Conservation (phyloP, 2,797 vertebrate genomes). For the Danio choprae region DNA sequence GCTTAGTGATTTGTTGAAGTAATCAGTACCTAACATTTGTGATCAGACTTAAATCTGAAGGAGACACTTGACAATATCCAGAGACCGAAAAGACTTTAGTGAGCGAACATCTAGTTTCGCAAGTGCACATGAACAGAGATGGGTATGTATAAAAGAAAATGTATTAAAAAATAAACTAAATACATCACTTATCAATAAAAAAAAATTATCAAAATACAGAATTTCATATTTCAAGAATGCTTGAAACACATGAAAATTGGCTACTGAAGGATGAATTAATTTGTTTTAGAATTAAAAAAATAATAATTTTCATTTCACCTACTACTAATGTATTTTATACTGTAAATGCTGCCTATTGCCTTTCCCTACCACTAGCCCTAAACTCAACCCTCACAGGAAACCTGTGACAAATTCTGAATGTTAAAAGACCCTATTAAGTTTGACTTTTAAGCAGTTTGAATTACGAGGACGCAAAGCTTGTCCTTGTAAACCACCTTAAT, state of each 20-base stretch:
- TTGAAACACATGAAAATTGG: background rate
- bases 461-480: too few species aligned
- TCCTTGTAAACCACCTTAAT: too few species aligned
- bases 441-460: too few species aligned
- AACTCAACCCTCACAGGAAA: too few species aligned
- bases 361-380: too few species aligned
- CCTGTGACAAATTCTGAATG: too few species aligned
- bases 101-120: background rate
- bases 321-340: too few species aligned
- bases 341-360: too few species aligned
- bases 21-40: background rate
- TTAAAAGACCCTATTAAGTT: too few species aligned
- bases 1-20: background rate
- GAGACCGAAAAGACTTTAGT: background rate
- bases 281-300: too few species aligned
- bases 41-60: background rate
- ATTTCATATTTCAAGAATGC: background rate
- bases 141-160: background rate
- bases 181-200: background rate
- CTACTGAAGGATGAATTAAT: background rate
- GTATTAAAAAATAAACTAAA: background rate
- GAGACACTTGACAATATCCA: background rate
- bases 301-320: too few species aligned
- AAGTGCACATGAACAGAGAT: background rate
- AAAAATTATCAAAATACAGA: background rate